Evolutionary conservation across 2,113 vertebrate species (phyloP).

Genomic region (Odobenus rosmarus): DNA sequence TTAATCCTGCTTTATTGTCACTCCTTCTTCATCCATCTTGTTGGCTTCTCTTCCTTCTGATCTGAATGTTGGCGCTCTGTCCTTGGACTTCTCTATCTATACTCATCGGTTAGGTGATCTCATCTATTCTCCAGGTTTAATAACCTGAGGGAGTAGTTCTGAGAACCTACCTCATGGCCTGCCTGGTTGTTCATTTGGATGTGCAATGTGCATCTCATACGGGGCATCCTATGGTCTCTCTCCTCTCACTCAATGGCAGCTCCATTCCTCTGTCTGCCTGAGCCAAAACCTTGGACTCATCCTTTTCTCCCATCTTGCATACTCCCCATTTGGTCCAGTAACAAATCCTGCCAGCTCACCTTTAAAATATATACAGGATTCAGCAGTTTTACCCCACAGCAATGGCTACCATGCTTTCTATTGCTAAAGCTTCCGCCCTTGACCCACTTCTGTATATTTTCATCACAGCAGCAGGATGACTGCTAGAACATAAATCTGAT

Average conservation of each 20-base stretch:
- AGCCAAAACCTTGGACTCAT: not conserved
- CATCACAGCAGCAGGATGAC: not conserved
- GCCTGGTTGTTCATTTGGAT: not conserved
- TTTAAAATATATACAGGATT: not conserved
- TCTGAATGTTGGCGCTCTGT: not conserved
- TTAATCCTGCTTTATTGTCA: accelerated
- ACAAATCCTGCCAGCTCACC: not conserved
- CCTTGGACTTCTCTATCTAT: not conserved
- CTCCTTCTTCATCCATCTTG: not conserved
- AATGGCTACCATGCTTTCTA: not conserved
- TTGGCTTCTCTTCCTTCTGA: not conserved
- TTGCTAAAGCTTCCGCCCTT: too few relatives aligned
- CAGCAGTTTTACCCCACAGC: not conserved
- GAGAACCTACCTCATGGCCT: not conserved
- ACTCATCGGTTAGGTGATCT: not conserved
- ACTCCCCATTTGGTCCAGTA: not conserved
- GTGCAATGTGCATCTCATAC: accelerated
- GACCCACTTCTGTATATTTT: not conserved
- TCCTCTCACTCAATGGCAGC: not conserved
- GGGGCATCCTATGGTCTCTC: not conserved
- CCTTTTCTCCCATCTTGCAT: not conserved
- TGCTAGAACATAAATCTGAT: not conserved
- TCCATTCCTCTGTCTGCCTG: not conserved
- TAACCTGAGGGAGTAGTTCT: not conserved
- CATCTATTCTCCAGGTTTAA: not conserved